Base-by-base conservation (phyloP, 2,113 vertebrate genomes). In the Steatornis caripensis region DNA sequence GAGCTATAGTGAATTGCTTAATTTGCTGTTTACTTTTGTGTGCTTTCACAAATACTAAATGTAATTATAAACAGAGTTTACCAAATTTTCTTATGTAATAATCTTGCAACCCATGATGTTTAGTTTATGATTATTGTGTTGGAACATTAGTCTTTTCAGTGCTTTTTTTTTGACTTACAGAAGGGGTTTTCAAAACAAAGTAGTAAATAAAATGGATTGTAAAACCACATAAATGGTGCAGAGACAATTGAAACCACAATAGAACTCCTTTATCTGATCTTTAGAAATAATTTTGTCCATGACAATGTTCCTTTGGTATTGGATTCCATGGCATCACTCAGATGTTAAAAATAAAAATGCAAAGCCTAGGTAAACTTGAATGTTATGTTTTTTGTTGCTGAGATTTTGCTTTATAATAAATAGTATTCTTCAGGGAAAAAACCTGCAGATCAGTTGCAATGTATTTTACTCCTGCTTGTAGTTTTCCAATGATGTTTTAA, bases 231-330 rank as follows among this genome's bases (percentile, higher is more conserved):
- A 4, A 46, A 2, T n/a, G 39, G 3, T 65, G 19, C 26, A 32
- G 43, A 64, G 30, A 68, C 3, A 18, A 43, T 75, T 70, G 49
- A 82, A 64, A 83, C 1, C 12, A 9, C 8, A 7, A 53, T 71
- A 7, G 8, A 45, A 15, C 10, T 45, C 8, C 11, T 70, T 70
- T 70, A 51, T 70, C 12, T 10, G 7, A 89, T 32, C 39, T 53
- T 71, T 5, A 71, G 24, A 54, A 68, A 39, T 51, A 0, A 2
- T 64, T 0, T 36, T 3, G 3, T 60, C 57, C 14, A 15, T 34
- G 23, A 6, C 21, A 45, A 5, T 43, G 20, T 71, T 84, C 30
- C 29, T 84, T 62, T 66, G 8, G 7, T 49, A 58, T 32, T 57
- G 58, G 91, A 71, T 85, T 82, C 24, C 5, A 10, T 19, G 8